These are phyloP conservation scores for Palaemon carinicauda DNA, from an alignment of 1,140 invertebrate species.

Conservation along the genomic window DNA sequence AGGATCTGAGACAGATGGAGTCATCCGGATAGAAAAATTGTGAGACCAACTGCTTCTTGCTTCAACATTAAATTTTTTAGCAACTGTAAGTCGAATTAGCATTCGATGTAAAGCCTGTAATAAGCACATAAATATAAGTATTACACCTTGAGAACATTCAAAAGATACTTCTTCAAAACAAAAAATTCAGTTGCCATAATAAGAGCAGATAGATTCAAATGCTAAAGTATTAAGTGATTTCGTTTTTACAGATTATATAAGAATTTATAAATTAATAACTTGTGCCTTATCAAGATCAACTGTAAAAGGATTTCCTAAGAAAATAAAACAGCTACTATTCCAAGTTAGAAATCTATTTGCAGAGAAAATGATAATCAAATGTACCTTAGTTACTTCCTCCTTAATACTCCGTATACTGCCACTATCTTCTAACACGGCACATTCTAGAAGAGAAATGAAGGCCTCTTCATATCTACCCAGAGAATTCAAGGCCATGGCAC, in stretches of 20 bases:
- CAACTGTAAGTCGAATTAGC: background rate
- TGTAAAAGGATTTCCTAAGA: background rate
- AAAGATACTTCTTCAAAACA: too few relatives aligned
- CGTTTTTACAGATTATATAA: background rate
- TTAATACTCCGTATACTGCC: constrained; percentile 36
- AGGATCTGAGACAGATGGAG: background rate
- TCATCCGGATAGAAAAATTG: background rate
- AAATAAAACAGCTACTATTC: too few relatives aligned
- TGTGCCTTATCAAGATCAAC: too few relatives aligned
- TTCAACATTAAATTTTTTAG: constrained; percentile 13
- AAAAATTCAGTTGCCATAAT: background rate
- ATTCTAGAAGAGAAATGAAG: constrained; percentile 72
- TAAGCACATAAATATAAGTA: background rate
- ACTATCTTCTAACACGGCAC: constrained; percentile 68
- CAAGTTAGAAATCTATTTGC: too few relatives aligned
- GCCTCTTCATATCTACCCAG: constrained; percentile 76
- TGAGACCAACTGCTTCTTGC: background rate
- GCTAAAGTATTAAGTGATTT: too few relatives aligned
- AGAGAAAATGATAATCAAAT: background rate
- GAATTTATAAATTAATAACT: background rate
- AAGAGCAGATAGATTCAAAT: background rate
- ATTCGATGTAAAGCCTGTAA: constrained; percentile 32
- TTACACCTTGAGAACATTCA: background rate
- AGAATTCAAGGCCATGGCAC: constrained; percentile 72
- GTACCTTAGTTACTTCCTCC: constrained; percentile 38